A percentile compares a stretch with the other conserved stretches of the same genome.
These are phyloP conservation scores for Caenorhabditis plicata DNA, from an alignment of 2,888 invertebrate genomes.

Conservation along the genomic window DNA sequence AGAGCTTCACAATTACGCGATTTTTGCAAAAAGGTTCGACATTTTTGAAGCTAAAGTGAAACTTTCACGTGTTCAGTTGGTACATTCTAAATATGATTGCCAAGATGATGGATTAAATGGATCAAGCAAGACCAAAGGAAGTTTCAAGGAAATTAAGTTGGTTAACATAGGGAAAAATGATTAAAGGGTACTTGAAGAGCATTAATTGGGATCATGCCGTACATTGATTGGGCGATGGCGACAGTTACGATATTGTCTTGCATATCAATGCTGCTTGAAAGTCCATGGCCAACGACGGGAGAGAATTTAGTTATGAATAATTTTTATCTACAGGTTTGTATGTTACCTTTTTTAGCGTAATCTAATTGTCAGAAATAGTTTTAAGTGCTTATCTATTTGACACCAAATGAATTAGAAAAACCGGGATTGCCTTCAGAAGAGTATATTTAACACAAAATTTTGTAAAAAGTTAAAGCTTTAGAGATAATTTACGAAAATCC, in stretches of 20 bases:
- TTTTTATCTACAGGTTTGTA: conserved; percentile 78
- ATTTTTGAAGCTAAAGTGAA: not conserved
- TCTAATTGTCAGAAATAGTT: not conserved
- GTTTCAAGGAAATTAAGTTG: conserved; percentile 60
- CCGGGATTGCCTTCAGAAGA: no score
- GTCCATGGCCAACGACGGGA: conserved; percentile 73
- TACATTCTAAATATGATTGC: conserved; percentile 93
- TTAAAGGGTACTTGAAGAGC: conserved; percentile 71
- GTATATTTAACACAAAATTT: no score
- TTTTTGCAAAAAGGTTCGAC: conserved; percentile 82
- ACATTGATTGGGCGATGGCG: conserved; percentile 99
- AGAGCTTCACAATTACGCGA: conserved; percentile 80
- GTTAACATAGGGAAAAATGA: conserved; percentile 10
- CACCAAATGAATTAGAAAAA: no score
- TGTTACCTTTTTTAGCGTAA: not conserved
- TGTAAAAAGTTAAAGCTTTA: no score
- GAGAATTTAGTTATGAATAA: conserved; percentile 83
- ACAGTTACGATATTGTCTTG: conserved; percentile 94
- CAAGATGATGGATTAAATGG: conserved; percentile 67
- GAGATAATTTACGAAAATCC: no score
- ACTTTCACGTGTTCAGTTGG: conserved; percentile 68
- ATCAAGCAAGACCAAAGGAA: conserved; percentile 41
- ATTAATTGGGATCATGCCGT: conserved; percentile 93
- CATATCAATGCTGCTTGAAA: conserved; percentile 98
- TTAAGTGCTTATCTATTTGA: not conserved